Conservation (phyloP, 2,797 vertebrate species). For the Sitta carolinensis region DNA sequence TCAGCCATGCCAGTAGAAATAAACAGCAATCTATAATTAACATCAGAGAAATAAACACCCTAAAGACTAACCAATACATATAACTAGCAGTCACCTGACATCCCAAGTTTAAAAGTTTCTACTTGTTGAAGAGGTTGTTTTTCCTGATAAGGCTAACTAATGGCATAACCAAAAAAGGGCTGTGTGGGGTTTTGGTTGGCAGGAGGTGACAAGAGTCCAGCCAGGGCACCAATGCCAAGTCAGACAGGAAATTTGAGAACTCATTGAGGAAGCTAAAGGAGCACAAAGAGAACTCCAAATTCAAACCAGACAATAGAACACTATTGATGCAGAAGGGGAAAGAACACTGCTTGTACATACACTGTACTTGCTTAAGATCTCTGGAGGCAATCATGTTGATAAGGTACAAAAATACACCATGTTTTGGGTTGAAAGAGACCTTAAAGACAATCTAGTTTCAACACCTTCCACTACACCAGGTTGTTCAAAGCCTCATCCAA, state of each 20-base stretch:
- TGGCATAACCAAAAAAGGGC: neutral
- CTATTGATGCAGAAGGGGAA: neutral
- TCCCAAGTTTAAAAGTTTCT: accelerated
- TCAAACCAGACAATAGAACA: neutral
- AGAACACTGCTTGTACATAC: neutral
- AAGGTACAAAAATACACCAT: neutral
- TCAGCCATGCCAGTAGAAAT: neutral
- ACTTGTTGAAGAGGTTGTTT: neutral
- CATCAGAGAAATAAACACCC: neutral
- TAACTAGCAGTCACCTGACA: neutral
- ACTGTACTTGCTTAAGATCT: neutral
- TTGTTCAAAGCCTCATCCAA: neutral
- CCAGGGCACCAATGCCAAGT: neutral
- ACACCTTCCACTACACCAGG: neutral
- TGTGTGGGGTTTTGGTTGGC: neutral
- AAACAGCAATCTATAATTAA: neutral
- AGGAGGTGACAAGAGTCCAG: neutral
- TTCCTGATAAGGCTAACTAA: neutral
- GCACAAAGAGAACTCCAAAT: neutral
- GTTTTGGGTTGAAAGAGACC: neutral
- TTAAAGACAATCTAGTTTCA: neutral
- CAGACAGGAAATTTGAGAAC: conserved; percentile 1
- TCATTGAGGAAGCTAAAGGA: neutral
- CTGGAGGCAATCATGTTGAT: neutral
- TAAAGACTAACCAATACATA: neutral